Evolutionary conservation across 2,113 vertebrate genomes (phyloP).

Genomic region (Phalacrocorax brasilianus): DNA sequence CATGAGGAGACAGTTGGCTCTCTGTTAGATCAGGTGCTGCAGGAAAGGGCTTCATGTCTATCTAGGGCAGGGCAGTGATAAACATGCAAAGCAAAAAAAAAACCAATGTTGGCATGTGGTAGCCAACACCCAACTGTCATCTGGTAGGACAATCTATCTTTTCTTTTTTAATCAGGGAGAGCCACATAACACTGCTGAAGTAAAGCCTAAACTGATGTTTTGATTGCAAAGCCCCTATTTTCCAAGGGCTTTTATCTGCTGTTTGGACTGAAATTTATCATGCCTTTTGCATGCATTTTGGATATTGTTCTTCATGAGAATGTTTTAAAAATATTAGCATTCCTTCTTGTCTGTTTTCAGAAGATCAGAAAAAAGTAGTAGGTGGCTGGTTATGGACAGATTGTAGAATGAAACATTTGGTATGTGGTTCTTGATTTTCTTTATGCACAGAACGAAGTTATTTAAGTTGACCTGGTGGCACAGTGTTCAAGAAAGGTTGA

Average conservation of each 20-base stretch:
- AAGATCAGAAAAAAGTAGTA: not conserved
- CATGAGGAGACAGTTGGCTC: not conserved
- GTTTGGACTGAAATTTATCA: not conserved
- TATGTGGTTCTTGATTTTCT: not conserved
- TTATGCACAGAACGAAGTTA: too few species aligned
- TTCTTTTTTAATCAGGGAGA: not conserved
- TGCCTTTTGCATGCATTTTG: not conserved
- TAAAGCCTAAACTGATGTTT: not conserved
- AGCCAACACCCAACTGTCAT: not conserved
- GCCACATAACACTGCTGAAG: not conserved
- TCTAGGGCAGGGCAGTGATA: not conserved
- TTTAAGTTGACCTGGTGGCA: not conserved
- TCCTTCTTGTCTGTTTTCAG: not conserved
- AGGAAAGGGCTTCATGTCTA: slow-evolving; percentile 4
- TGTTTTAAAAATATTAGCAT: not conserved
- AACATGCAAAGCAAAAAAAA: not conserved
- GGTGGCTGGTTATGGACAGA: not conserved
- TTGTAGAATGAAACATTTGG: not conserved
- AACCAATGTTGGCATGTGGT: not conserved
- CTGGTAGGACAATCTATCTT: not conserved
- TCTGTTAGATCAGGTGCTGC: not conserved
- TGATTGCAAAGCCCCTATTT: not conserved
- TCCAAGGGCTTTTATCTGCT: not conserved
- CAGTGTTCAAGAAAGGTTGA: not conserved
- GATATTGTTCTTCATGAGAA: not conserved